Conservation (phyloP, 2,113 vertebrate species). For the Hirundichthys speculiger region DNA sequence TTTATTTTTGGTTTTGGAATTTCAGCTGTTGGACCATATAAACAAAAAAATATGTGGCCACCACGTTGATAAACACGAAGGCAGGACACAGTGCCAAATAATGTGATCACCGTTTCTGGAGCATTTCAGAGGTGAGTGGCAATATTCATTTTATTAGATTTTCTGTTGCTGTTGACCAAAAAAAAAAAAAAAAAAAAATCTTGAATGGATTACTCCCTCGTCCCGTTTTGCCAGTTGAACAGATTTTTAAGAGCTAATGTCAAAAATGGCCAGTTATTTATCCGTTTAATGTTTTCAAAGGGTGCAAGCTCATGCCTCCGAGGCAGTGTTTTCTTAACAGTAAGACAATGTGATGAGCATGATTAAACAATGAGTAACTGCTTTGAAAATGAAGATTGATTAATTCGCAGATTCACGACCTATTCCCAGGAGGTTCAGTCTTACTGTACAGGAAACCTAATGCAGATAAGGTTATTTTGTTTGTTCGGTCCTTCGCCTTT, state of each 20-base stretch:
- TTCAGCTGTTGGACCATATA: constrained; percentile 66
- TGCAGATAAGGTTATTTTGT: constrained; percentile 31
- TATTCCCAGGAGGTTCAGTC: constrained; percentile 26
- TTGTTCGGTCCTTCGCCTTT: constrained; percentile 4
- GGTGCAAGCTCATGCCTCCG: too few species aligned
- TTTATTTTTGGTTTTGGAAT: constrained; percentile 38
- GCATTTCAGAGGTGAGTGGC: constrained; percentile 72
- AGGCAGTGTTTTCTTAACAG: constrained; percentile 10
- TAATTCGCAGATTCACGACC: constrained; percentile 1
- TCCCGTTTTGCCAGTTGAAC: neutral
- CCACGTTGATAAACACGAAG: constrained; percentile 71
- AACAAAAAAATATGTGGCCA: constrained; percentile 57
- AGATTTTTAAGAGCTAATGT: neutral
- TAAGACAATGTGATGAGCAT: constrained; percentile 16
- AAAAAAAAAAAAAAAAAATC: too few species aligned
- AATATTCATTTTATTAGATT: neutral
- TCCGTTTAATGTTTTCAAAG: too few species aligned
- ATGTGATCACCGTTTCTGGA: constrained; percentile 79
- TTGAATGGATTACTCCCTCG: too few species aligned
- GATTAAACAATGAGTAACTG: constrained; percentile 29
- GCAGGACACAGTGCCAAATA: constrained; percentile 72
- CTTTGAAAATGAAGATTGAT: constrained; percentile 16
- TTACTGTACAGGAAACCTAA: constrained; percentile 51
- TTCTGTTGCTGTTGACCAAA: neutral
- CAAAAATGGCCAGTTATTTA: too few species aligned